A percentile compares a stretch with the other conserved stretches of the same genome.
Evolutionary conservation across 2,888 invertebrate species (phyloP).

Genomic region (Drosophila mimetica): DNA sequence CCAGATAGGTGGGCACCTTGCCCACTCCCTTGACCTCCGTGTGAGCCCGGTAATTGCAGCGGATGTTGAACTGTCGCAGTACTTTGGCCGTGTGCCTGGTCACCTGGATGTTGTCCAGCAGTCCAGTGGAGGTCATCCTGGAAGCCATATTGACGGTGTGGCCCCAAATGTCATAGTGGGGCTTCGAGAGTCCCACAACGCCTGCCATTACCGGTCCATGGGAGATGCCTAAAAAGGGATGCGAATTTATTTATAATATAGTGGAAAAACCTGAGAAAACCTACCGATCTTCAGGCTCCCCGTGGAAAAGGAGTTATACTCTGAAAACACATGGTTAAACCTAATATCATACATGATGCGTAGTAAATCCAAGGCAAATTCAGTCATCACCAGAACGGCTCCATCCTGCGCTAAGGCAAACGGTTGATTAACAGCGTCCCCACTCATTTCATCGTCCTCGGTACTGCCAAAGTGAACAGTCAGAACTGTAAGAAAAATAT

Average conservation of each 20-base stretch:
- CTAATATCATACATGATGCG: conserved; percentile 85
- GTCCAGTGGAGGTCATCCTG: conserved; percentile 96
- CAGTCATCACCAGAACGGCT: conserved; percentile 87
- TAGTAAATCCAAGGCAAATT: conserved; percentile 91
- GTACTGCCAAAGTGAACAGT: neutral
- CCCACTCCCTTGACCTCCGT: conserved; percentile 88
- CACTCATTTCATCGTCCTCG: conserved; percentile 4
- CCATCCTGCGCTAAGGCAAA: neutral
- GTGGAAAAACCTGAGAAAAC: neutral
- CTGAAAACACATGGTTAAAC: conserved; percentile 12
- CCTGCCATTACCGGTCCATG: conserved; percentile 96
- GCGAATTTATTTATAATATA: neutral
- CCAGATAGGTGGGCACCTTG: conserved; percentile 87
- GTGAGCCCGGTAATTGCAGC: conserved; percentile 88
- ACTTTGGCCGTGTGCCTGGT: conserved; percentile 89
- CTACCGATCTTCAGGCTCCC: conserved; percentile 46
- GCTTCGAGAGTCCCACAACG: conserved; percentile 96
- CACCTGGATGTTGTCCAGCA: conserved; percentile 91
- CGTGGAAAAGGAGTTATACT: conserved; percentile 13
- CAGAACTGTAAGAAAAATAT: neutral
- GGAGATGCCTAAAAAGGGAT: conserved; percentile 88
- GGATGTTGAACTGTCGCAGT: conserved; percentile 88
- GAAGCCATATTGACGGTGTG: conserved; percentile 98
- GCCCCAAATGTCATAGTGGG: conserved; percentile 98
- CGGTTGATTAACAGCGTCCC: neutral